Percentiles rank a stretch among this genome's conserved stretches.
phyloP scores from a whole-genome alignment of 2,888 invertebrate species.

The Hypselothyrea guttata region DNA sequence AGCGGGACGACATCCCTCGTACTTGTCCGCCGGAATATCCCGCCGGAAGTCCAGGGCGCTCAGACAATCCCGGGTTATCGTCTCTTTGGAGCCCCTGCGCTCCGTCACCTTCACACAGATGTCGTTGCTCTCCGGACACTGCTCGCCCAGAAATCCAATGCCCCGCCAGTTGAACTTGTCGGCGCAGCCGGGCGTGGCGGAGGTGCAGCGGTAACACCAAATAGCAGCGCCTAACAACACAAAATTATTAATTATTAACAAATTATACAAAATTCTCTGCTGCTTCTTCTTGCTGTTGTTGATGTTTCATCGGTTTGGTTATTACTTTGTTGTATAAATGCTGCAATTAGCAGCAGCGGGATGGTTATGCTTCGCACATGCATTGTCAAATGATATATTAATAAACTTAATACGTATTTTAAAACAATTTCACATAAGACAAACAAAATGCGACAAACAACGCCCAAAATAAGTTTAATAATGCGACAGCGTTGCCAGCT shows the following conservation, averaged over 20 bases:
- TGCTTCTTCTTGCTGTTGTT: slow-evolving; percentile 9
- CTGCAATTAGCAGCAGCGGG: slow-evolving; percentile 44
- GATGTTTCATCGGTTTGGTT: background rate
- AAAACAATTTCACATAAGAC: slow-evolving; percentile 1
- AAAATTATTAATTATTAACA: slow-evolving; percentile 20
- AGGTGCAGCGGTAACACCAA: slow-evolving; percentile 95
- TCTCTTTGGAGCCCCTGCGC: slow-evolving; percentile 89
- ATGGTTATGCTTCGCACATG: slow-evolving; percentile 20
- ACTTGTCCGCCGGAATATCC: slow-evolving; percentile 95
- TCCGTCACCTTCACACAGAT: slow-evolving; percentile 95
- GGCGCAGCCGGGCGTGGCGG: slow-evolving; percentile 94
- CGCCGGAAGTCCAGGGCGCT: slow-evolving; percentile 90
- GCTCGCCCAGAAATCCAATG: slow-evolving; percentile 88
- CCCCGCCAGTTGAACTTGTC: slow-evolving; percentile 92
- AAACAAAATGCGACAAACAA: slow-evolving; percentile 32
- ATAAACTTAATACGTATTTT: background rate
- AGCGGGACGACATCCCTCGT: slow-evolving; percentile 93
- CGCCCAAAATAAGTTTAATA: slow-evolving; percentile 27
- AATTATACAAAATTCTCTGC: slow-evolving; percentile 1
- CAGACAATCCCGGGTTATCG: slow-evolving; percentile 92
- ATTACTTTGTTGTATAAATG: slow-evolving; percentile 61
- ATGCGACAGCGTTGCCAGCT: slow-evolving; percentile 15
- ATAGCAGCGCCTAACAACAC: slow-evolving; percentile 84
- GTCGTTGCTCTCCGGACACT: slow-evolving; percentile 92
- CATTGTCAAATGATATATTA: slow-evolving; percentile 26